phyloP scores from a whole-genome alignment of 2,888 invertebrate genomes.

The Lamellibrachia columna region DNA sequence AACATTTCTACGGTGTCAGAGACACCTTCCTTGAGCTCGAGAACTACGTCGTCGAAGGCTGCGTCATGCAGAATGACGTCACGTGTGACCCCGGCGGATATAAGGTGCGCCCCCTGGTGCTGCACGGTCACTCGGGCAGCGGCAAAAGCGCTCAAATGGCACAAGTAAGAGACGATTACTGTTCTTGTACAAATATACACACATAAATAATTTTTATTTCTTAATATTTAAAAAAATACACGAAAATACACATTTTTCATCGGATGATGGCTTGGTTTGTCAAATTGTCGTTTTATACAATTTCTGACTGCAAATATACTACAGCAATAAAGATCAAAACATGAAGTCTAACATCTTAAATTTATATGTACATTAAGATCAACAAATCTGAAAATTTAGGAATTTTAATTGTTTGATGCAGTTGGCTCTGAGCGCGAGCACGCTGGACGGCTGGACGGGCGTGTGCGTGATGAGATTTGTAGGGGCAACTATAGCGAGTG shows the following conservation, averaged over 20 bases:
- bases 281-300: too few species aligned
- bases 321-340: too few species aligned
- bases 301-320: too few species aligned
- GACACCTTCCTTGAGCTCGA: not conserved
- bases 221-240: too few species aligned
- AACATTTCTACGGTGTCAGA: not conserved
- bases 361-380: not conserved
- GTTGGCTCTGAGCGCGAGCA: slow-evolving; percentile 25
- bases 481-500: slow-evolving; percentile 75
- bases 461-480: slow-evolving; percentile 71
- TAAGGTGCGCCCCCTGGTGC: not conserved
- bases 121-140: not conserved
- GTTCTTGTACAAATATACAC: not conserved
- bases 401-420: not conserved
- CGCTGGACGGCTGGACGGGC: slow-evolving; percentile 32
- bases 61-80: not conserved
- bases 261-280: too few species aligned
- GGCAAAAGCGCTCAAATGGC: not conserved
- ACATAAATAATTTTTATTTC: not conserved
- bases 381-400: not conserved
- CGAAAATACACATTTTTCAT: too few species aligned
- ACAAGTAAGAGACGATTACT: not conserved
- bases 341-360: not conserved
- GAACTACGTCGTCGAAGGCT: not conserved
- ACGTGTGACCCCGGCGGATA: not conserved